Percentiles rank a stretch among this genome's conserved stretches.
Conservation (phyloP, 1,140 invertebrate genomes). For the Euglossa dilemma region DNA sequence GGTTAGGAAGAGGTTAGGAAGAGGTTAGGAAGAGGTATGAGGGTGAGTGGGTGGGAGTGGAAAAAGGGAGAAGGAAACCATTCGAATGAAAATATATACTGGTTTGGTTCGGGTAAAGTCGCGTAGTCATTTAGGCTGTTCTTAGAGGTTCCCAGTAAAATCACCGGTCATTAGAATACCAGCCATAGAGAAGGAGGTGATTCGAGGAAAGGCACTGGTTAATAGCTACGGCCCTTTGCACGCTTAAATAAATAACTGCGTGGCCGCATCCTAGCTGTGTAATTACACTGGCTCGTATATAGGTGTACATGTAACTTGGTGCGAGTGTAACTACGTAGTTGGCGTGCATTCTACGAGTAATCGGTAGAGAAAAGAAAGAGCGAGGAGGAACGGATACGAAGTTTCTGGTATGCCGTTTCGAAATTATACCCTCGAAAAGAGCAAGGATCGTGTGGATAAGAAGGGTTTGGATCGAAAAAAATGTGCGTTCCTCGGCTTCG, state of each 20-base stretch:
- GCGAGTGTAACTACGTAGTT: slow-evolving; percentile 16
- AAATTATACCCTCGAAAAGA: slow-evolving; percentile 64
- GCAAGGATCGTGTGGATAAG: slow-evolving; percentile 36
- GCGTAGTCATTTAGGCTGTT: background rate
- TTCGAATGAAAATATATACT: slow-evolving; percentile 5
- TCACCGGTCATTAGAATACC: slow-evolving; percentile 57
- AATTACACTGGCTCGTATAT: slow-evolving; percentile 47
- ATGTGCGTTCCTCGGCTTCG: slow-evolving; percentile 1
- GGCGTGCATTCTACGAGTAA: slow-evolving; percentile 52
- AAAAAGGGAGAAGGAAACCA: background rate
- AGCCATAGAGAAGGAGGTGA: slow-evolving; percentile 40
- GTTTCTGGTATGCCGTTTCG: slow-evolving; percentile 52
- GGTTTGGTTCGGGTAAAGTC: background rate
- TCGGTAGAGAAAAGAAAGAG: slow-evolving; percentile 32
- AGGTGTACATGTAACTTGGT: slow-evolving; percentile 1
- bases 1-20: too few relatives aligned
- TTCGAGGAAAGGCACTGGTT: slow-evolving; percentile 60
- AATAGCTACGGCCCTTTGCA: slow-evolving; percentile 62
- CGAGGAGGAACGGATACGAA: slow-evolving; percentile 36
- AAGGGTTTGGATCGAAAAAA: slow-evolving; percentile 27
- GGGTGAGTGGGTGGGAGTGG: background rate
- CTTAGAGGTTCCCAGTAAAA: background rate
- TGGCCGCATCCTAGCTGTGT: slow-evolving; percentile 30
- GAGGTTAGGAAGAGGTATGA: too few relatives aligned
- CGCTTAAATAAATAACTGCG: slow-evolving; percentile 71